Base-by-base conservation (phyloP, 2,888 invertebrate species). In the Melanostoma scalare region DNA sequence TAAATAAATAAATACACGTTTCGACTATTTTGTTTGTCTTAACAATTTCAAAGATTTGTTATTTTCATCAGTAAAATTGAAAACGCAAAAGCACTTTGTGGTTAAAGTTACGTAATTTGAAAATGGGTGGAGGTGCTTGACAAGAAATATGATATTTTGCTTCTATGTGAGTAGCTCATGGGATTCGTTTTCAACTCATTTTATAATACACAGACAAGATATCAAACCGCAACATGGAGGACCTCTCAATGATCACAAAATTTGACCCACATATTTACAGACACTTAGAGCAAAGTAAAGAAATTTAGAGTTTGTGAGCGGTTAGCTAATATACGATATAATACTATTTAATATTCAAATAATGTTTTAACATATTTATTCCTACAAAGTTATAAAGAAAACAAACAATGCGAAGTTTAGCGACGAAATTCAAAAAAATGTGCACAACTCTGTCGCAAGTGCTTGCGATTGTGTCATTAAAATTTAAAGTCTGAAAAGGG, bases 1-100 rank as follows among this genome's bases (percentile, higher is more conserved):
- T 67, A 78, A 67, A 68, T 68, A 75, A 75, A 74, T 67, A 67
- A 50, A 73, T 50, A 67, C 36, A 60, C 8, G 31, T 61, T 71
- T 42, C 53, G 52, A 65, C 20, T 63, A 46, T 69, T 58, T 61
- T 46, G 9, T 42, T 58, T 46, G 46, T 53, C 3, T 63, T 71
- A 71, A 63, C 46, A 65, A 50, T 63, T 74, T 38, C 8, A 40
- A 63, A 67, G 6, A 60, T 30, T 61, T 20, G 20, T 20, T 20
- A 20, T 20, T 20, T 20, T 20, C 20, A 20, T 58, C 3, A 10
- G 10, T 6, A 3, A 46, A 46, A 53, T 55, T 33, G 8, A 52
- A 75, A 52, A 80, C 74, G 30, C 69, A 65, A 65, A 52, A 33
- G 3, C 58, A 42, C 42, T 42, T 42, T 20, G 31, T 30, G 20